Evolutionary conservation across 2,888 invertebrate genomes (phyloP), one percentile per base, ranked within the genome.

Genomic region (Harpagoxenus sublaevis): DNA sequence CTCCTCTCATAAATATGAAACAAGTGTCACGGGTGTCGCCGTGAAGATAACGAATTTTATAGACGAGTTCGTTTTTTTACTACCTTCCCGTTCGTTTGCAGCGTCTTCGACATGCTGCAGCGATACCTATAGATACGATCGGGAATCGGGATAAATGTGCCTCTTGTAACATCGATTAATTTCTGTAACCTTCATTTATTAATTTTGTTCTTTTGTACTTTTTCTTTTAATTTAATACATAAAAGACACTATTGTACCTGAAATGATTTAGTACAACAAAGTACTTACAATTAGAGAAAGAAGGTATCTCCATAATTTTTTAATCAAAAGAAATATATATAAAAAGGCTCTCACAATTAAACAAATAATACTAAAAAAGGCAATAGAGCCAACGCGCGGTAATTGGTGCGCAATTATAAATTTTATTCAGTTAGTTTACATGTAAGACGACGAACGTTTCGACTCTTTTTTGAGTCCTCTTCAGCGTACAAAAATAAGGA

Each of bases 1-100:
- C 92, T 93, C 91, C 83, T 88, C 93, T 93, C 93, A 93, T 93
- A 93, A 93, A 93, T 93, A 93, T 93, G 93, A 93, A 93, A 90
- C 92, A 89, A 91, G 88, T 84, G 90, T 90, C 91, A 86, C 87
- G 83, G 83, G 77, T 85, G 85, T 85, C 78, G 68, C 82, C 77
- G 82, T 84, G 74, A 89, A 90, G 93, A 93, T 93, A 93, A 93
- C 93, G 91, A 93, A 93, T 91, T 92, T 92, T 91, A 92, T 90
- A 91, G 92, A 93, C 91, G 89, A 89, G 75, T 88, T 83, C 55
- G 48, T 65, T 60, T 71, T 53, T 48, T 81, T 31, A 39, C 71
- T 62, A 48, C 23, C 39, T 73, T 81, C 81, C 83, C 65, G 45
- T 23, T 35, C 71, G 31, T 53, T 60, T 39, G 48, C 23, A 60